phyloP scores from a whole-genome alignment of 2,888 invertebrate species.

The Euzetes globulus region DNA sequence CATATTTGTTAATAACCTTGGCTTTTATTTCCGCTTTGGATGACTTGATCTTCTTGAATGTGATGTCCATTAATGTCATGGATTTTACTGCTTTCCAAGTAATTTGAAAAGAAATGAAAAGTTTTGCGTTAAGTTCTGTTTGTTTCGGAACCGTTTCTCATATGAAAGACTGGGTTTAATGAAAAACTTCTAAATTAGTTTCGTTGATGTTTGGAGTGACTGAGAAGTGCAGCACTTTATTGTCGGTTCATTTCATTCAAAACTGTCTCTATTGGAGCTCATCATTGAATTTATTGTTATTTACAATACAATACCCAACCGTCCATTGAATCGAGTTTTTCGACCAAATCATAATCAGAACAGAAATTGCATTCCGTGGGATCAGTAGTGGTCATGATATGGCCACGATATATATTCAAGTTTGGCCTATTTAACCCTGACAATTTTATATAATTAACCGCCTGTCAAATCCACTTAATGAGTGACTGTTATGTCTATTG shows the following conservation, averaged over 20 bases:
- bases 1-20: no score
- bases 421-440: no score
- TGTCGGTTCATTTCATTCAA: neutral
- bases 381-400: neutral
- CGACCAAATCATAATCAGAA: neutral
- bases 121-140: no score
- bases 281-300: conserved; percentile 21
- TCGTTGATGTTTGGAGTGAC: neutral
- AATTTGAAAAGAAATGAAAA: no score
- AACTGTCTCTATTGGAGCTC: neutral
- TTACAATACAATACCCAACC: neutral
- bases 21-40: no score
- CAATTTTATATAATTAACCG: no score
- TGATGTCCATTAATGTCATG: no score
- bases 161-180: neutral
- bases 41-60: no score
- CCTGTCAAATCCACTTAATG: no score
- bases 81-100: no score
- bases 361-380: neutral
- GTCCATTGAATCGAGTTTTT: neutral
- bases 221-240: conserved; percentile 3
- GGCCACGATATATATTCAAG: neutral
- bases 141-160: no score
- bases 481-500: no score
- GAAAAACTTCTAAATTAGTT: neutral